Percentiles rank a stretch among this genome's conserved stretches.
phyloP scores from a whole-genome alignment of 2,797 vertebrate genomes.

The Pachyuromys duprasi region DNA sequence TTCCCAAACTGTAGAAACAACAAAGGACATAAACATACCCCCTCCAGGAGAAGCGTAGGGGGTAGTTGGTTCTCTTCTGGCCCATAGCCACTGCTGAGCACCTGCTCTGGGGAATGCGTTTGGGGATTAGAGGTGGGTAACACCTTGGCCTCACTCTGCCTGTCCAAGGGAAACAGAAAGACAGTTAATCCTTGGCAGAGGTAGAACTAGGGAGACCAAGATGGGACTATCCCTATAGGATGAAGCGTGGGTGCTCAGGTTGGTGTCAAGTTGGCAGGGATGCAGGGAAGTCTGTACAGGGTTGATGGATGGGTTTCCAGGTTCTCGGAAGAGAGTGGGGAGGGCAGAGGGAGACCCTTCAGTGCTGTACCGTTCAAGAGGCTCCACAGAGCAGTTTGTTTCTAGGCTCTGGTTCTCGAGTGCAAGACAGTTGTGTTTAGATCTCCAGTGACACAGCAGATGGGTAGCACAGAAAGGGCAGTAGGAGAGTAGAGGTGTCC shows the following conservation, averaged over 20 bases:
- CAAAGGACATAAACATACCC: background rate
- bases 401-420: background rate
- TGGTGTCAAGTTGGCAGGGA: background rate
- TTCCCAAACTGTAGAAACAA: background rate
- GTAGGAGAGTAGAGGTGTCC: background rate
- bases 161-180: background rate
- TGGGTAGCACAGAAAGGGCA: background rate
- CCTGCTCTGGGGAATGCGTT: background rate
- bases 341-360: background rate
- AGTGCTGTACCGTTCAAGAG: background rate
- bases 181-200: too few relatives aligned
- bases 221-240: background rate
- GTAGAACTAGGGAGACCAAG: background rate
- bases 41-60: accelerated
- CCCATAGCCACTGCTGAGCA: background rate
- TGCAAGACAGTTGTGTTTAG: background rate
- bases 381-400: background rate
- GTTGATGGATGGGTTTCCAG: background rate
- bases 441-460: background rate
- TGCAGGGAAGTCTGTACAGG: background rate
- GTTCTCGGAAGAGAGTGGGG: background rate
- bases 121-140: background rate
- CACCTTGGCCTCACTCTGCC: background rate
- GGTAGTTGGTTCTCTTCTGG: background rate
- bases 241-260: background rate